A percentile compares a stretch with the other conserved stretches of the same genome.
Evolutionary conservation across 2,113 vertebrate species (phyloP).

Genomic region (Neopipo cinnamomea): DNA sequence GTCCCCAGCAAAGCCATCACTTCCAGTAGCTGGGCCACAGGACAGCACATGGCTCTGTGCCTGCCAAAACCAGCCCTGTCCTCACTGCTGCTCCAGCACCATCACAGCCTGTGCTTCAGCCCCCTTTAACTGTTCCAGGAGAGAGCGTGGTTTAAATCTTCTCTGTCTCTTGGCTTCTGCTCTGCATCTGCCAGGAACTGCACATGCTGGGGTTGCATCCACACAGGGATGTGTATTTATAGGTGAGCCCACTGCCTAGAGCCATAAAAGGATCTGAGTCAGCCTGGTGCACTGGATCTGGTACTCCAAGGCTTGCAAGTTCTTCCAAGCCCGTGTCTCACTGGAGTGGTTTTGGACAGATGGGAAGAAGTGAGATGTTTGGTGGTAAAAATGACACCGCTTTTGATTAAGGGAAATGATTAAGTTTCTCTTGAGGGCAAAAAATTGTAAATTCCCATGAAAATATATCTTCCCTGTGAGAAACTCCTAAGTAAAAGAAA

Average conservation of each 20-base stretch:
- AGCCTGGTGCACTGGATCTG: constrained; percentile 8
- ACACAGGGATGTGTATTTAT: not conserved
- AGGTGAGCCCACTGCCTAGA: constrained; percentile 27
- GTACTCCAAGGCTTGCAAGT: constrained; percentile 20
- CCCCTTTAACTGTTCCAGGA: not conserved
- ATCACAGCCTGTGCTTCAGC: not conserved
- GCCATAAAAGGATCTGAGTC: constrained; percentile 59
- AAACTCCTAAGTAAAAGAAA: constrained; percentile 10
- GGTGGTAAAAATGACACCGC: constrained; percentile 33
- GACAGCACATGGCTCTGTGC: not conserved
- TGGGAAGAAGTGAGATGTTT: constrained; percentile 32
- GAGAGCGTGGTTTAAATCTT: not conserved
- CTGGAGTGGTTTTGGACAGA: constrained; percentile 10
- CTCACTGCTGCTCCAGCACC: not conserved
- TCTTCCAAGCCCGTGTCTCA: constrained; percentile 48
- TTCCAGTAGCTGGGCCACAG: constrained; percentile 7
- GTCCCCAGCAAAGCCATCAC: not conserved
- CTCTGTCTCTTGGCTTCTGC: constrained; percentile 44
- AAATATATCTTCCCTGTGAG: constrained; percentile 47
- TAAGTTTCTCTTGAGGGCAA: constrained; percentile 41
- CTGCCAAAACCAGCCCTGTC: constrained; percentile 21
- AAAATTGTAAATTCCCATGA: constrained; percentile 53
- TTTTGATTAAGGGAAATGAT: constrained; percentile 39
- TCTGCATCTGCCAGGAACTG: constrained; percentile 53
- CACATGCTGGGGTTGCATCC: constrained; percentile 42